Evolutionary conservation across 2,797 vertebrate species (phyloP).

Genomic region (Fistularia commersonii): DNA sequence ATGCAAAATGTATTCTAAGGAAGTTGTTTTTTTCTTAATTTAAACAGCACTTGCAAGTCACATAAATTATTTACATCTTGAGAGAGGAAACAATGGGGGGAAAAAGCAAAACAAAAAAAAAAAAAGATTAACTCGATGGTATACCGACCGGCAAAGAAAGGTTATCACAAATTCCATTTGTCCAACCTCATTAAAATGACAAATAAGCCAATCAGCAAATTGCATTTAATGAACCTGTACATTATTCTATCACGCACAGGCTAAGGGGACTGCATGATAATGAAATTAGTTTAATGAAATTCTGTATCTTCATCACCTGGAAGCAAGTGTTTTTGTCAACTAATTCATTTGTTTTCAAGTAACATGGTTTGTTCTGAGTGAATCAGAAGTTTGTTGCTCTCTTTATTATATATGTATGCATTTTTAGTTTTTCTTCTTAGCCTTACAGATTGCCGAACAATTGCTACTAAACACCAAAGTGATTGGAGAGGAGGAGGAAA

Average conservation of each 20-base stretch:
- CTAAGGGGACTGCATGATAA: constrained; percentile 23
- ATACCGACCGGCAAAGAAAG: constrained; percentile 1
- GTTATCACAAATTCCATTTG: constrained; percentile 17
- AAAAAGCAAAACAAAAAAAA: constrained; percentile 2
- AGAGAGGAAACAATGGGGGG: constrained; percentile 11
- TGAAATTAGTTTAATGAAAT: constrained; percentile 46
- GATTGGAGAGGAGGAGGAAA: constrained; percentile 28
- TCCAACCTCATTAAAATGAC: constrained; percentile 51
- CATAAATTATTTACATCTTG: constrained; percentile 9
- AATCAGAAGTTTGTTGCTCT: neutral
- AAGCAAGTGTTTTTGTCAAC: constrained; percentile 34
- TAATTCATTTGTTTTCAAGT: constrained; percentile 19
- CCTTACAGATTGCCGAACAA: constrained; percentile 34
- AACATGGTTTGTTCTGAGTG: constrained; percentile 44
- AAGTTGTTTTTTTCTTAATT: constrained; percentile 2
- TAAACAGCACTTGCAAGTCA: constrained; percentile 4
- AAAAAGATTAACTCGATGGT: constrained; percentile 3
- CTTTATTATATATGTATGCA: too few species aligned
- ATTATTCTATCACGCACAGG: constrained; percentile 42
- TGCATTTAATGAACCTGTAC: constrained; percentile 39
- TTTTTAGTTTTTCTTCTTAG: neutral
- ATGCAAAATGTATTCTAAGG: constrained; percentile 6
- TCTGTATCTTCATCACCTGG: constrained; percentile 35
- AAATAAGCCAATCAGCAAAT: constrained; percentile 55
- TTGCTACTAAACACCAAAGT: constrained; percentile 22